Conservation (phyloP, 2,888 invertebrate species). For the Leptinotarsa haldemani region DNA sequence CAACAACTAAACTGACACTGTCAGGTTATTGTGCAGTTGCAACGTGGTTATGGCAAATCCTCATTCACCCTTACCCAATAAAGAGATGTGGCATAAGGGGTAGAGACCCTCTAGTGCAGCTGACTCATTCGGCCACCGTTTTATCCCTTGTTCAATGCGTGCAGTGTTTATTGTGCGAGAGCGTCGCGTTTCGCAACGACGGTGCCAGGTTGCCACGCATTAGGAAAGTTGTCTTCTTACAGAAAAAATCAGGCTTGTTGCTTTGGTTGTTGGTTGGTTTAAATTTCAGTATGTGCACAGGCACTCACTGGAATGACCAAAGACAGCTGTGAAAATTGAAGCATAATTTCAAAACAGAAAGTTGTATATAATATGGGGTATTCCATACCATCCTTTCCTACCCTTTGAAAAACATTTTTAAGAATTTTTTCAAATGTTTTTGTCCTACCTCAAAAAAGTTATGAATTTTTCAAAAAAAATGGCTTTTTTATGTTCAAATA, state of each 20-base stretch:
- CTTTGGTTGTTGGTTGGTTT: too few relatives aligned
- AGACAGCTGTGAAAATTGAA: too few relatives aligned
- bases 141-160: constrained; percentile 46
- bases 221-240: not conserved
- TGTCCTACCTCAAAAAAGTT: too few relatives aligned
- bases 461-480: too few relatives aligned
- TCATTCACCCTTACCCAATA: constrained; percentile 62
- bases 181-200: constrained; percentile 34
- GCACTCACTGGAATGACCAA: too few relatives aligned
- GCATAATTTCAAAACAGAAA: too few relatives aligned
- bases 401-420: too few relatives aligned
- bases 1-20: constrained; percentile 66
- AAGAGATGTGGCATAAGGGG: constrained; percentile 59
- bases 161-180: constrained; percentile 40
- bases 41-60: constrained; percentile 63
- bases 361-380: too few relatives aligned
- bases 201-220: constrained; percentile 17
- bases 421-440: too few relatives aligned
- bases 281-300: too few relatives aligned
- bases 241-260: not conserved
- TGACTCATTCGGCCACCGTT: constrained; percentile 60
- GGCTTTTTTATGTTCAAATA: too few relatives aligned
- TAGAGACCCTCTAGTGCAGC: constrained; percentile 57
- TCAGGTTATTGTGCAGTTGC: constrained; percentile 63
- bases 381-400: too few relatives aligned